These are phyloP conservation scores for Metopia argyrocephala DNA, from an alignment of 2,888 invertebrate genomes.

Conservation along the genomic window DNA sequence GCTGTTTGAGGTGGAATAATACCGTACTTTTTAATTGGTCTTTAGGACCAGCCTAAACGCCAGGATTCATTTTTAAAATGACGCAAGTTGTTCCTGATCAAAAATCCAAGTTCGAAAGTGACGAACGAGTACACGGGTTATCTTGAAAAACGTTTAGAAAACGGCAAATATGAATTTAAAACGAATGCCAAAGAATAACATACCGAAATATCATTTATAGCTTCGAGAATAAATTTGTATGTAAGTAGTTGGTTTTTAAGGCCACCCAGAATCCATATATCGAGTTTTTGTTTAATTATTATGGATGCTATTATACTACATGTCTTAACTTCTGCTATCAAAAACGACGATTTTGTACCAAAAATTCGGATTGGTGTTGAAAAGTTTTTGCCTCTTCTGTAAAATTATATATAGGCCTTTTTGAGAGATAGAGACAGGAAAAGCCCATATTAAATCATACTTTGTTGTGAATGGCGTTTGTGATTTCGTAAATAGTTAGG, in stretches of 20 bases:
- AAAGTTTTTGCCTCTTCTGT: too few species aligned
- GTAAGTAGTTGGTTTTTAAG: constrained; percentile 93
- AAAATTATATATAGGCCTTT: too few species aligned
- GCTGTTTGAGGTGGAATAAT: constrained; percentile 90
- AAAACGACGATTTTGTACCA: too few species aligned
- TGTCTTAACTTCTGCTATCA: too few species aligned
- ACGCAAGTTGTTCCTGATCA: constrained; percentile 98
- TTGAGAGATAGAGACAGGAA: constrained; percentile 97
- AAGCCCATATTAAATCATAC: constrained; percentile 95
- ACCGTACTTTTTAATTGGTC: constrained; percentile 94
- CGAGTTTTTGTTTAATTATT: constrained; percentile 96
- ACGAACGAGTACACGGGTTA: constrained; percentile 96
- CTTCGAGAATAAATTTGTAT: constrained; percentile 96
- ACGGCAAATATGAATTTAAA: constrained; percentile 94
- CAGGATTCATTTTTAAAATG: constrained; percentile 96
- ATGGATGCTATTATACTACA: too few species aligned
- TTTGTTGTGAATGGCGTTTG: constrained; percentile 99
- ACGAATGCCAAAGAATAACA: constrained; percentile 97
- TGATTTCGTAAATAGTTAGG: constrained; percentile 97
- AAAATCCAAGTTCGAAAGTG: constrained; percentile 96
- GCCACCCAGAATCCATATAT: constrained; percentile 82
- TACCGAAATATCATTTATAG: constrained; percentile 96
- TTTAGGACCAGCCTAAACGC: constrained; percentile 80
- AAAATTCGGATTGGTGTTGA: too few species aligned
- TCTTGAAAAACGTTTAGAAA: constrained; percentile 94